Percentiles rank a stretch among this genome's conserved stretches.
phyloP scores from a whole-genome alignment of 2,113 vertebrate species.

The Xenopus laevis region DNA sequence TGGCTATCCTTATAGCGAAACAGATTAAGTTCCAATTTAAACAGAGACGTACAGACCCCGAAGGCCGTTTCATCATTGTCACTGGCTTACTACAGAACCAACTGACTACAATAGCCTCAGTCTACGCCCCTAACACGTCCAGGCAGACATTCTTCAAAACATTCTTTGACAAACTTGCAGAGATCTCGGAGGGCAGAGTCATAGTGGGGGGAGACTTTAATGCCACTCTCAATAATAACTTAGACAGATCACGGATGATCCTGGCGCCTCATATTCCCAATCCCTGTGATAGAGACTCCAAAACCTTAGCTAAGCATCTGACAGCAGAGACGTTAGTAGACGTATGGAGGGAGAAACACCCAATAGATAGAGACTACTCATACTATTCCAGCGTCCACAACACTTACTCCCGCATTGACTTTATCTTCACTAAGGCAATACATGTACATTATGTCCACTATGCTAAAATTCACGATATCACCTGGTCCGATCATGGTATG shows the following conservation, averaged over 20 bases:
- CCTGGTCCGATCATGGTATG: background rate
- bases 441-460: background rate
- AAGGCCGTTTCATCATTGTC: background rate
- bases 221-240: too few species aligned
- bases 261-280: fast-evolving
- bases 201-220: background rate
- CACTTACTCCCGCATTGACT: too few species aligned
- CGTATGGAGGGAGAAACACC: too few species aligned
- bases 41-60: background rate
- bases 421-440: background rate
- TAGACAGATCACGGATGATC: too few species aligned
- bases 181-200: background rate
- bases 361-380: too few species aligned
- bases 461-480: background rate
- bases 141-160: background rate
- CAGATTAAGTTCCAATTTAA: background rate
- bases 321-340: too few species aligned
- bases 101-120: background rate
- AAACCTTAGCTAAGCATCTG: too few species aligned
- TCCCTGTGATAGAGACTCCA: fast-evolving
- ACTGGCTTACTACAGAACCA: background rate
- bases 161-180: background rate
- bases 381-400: too few species aligned
- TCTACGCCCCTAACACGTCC: background rate
- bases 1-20: background rate